Percentiles rank a stretch among this genome's conserved stretches.
Conservation (phyloP, 2,113 vertebrate species). For the Tangachromis dhanisi region DNA sequence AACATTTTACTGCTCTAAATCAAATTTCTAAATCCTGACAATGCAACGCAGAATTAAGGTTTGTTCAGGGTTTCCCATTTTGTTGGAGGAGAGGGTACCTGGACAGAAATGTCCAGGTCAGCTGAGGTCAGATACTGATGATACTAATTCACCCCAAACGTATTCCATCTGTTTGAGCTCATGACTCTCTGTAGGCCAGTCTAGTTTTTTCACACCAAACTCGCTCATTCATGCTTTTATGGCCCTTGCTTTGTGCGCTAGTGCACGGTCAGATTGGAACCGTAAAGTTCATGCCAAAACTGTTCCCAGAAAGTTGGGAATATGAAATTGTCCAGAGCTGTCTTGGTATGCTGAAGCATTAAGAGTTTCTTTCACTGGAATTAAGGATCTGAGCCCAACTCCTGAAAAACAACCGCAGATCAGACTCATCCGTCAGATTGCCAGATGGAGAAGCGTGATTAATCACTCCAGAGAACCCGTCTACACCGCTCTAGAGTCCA, state of each 20-base stretch:
- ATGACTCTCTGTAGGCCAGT: background rate
- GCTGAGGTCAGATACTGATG: background rate
- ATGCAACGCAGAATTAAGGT: rapidly evolving
- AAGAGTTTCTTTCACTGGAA: background rate
- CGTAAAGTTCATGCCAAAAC: background rate
- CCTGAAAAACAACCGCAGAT: background rate
- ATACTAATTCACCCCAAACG: background rate
- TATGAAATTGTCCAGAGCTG: background rate
- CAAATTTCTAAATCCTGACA: background rate
- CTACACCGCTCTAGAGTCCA: background rate
- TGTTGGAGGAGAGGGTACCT: background rate
- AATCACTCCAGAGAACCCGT: background rate
- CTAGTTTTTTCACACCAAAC: background rate
- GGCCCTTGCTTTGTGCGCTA: rapidly evolving
- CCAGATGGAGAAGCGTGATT: rapidly evolving
- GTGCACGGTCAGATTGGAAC: background rate
- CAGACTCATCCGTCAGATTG: background rate
- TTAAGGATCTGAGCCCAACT: background rate
- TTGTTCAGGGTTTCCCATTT: background rate
- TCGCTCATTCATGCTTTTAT: background rate
- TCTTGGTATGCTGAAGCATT: background rate
- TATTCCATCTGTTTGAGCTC: background rate
- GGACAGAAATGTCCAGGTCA: background rate
- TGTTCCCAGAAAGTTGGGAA: background rate
- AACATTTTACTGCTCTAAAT: background rate